Percentiles rank a stretch among this genome's conserved stretches.
These are phyloP conservation scores for Lydus trimaculatus DNA, from an alignment of 2,888 invertebrate species.

Conservation along the genomic window DNA sequence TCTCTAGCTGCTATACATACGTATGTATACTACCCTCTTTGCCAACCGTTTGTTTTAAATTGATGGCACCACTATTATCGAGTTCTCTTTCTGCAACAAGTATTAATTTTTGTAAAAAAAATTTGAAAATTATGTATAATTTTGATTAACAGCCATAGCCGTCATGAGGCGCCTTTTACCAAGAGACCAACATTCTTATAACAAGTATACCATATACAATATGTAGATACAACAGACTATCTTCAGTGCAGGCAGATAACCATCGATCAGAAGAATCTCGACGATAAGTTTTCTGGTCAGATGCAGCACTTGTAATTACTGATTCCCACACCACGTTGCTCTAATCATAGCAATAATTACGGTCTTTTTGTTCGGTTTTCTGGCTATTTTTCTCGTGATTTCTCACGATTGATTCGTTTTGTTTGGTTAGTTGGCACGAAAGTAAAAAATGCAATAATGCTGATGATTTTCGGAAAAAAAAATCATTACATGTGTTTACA, in stretches of 20 bases:
- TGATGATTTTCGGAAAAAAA: conserved; percentile 8
- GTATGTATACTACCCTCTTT: not conserved
- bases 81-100: conserved; percentile 2
- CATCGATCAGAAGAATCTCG: conserved; percentile 21
- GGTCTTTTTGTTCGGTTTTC: conserved; percentile 57
- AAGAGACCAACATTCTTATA: conserved; percentile 19
- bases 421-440: conserved; percentile 28
- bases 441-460: conserved; percentile 45
- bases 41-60: not conserved
- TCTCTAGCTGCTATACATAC: not conserved
- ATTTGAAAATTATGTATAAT: conserved; percentile 60
- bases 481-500: conserved; percentile 2
- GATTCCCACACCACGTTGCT: conserved; percentile 59
- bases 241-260: conserved; percentile 21
- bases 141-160: conserved; percentile 58
- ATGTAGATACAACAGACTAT: conserved; percentile 25
- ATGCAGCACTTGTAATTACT: conserved; percentile 59
- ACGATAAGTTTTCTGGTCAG: conserved; percentile 50
- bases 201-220: conserved; percentile 3
- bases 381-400: conserved; percentile 56
- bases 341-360: conserved; percentile 60
- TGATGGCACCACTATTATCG: conserved; percentile 1
- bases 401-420: conserved; percentile 54
- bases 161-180: conserved; percentile 40
- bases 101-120: conserved; percentile 37